Evolutionary conservation across 2,797 vertebrate species (phyloP), one percentile per base, ranked within the genome.

Genomic region (Hapalemur alaotrensis): DNA sequence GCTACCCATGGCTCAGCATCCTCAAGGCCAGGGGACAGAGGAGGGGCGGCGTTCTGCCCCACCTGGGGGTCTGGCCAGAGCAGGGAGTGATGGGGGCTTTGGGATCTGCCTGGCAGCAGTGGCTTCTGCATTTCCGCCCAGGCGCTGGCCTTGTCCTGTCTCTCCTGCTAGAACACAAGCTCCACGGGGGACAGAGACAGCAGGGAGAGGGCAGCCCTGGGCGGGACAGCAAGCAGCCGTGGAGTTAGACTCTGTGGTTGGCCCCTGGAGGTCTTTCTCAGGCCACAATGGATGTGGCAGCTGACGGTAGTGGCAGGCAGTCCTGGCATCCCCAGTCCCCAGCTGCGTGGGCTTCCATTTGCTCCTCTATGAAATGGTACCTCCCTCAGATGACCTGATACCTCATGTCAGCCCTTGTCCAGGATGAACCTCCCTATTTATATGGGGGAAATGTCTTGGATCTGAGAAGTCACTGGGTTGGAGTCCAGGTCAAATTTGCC

Each of bases 21-120:
- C 0, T 54, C 22, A 1, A 0, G 9, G 30, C 17, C 32, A 1
- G 46, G 17, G 67, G 17, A 7, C 63, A 38, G n/a, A 43, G 38
- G 35, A 18, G 61, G 18, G 0, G 7, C 10, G 20, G 8, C 0
- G 0, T 28, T 15, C 20, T 10, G 0, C 13, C 13, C 0, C 25
- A 35, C 41, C 70, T 2, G 35, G 30, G 0, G 32, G 32, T 18
- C 14, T 5, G 38, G 41, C 80, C 80, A 14, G 28, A 69, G 46
- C 28, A n/a, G 50, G 79, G 80, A 13, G 18, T 50, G 43, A 2
- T 25, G 38, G 4, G 38, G 28, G 46, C 54, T 86, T 78, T 2
- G 30, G 73, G 28, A 63, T 76, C 22, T 1, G 84, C 57, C 61
- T 65, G 6, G 1, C 41, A 10, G 73, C 70, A 50, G 32, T 75